Evolutionary conservation across 2,113 vertebrate genomes (phyloP), one percentile per base, ranked within the genome.

Genomic region (Sporophila hypoxantha): DNA sequence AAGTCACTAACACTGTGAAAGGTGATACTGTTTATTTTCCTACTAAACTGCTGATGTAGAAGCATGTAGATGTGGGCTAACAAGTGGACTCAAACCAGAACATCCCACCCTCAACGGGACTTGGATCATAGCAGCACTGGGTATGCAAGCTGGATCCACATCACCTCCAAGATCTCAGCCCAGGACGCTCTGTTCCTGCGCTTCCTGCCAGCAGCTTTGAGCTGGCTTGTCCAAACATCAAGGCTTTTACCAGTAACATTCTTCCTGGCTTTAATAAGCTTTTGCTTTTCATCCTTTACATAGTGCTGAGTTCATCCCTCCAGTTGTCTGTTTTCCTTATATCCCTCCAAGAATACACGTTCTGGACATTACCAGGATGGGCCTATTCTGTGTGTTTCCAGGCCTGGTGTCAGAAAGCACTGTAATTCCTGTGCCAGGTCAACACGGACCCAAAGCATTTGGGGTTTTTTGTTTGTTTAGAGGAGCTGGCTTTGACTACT

Each of bases 151-250:
- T 68, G 62, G 74, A 53, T 8, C 4, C 21, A 30, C 39, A 41
- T 81, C 50, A 9, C 25, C 34, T 88, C 80, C 0, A 4, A 86
- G 86, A 55, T 84, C 37, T 53, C 65, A 83, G 88, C 59, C 50
- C 42, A 73, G 88, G 59, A 90, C 42, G 0, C 80, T 71, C 62
- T 92, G 90, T 93, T 94, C 86, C 42, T 44, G 32, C 3, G 1
- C 41, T 94, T 78, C 11, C 70, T 95, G 93, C 76, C 92, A 91
- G 66, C 67, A 73, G 62, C 67, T 76, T 73, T 86, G 57, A 88
- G 59, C 55, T 91, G 76, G 29, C 80, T 71, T 66, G 55, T 81
- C 62, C 44, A 53, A 36, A 67, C n/a, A 60, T 49, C 62, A 78
- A 61, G 29, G 74, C 49, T 90, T 91, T 93, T 81, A 85, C 61